Conservation (phyloP, 2,888 invertebrate genomes). For the Lomographa bimaculata region DNA sequence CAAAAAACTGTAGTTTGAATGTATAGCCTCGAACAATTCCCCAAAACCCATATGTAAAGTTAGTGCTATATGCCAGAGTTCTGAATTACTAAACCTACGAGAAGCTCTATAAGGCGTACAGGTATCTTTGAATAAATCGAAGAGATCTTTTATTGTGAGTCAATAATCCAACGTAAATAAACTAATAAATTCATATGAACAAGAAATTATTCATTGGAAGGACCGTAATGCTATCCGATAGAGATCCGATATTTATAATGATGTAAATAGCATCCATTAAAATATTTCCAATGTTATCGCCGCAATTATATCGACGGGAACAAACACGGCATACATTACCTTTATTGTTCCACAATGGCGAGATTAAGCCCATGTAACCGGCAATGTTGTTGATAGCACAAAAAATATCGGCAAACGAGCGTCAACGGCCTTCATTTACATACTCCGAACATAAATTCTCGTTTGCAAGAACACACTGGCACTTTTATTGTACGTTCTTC, state of each 20-base stretch:
- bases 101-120: too few species aligned
- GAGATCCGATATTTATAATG: slow-evolving; percentile 30
- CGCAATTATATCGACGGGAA: slow-evolving; percentile 26
- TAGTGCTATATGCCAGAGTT: too few species aligned
- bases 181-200: slow-evolving; percentile 24
- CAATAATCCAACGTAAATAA: slow-evolving; percentile 22
- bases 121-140: slow-evolving; percentile 9
- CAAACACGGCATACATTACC: slow-evolving; percentile 44
- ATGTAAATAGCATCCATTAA: slow-evolving; percentile 31
- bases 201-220: slow-evolving; percentile 29
- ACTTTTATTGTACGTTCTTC: slow-evolving; percentile 79
- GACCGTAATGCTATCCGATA: slow-evolving; percentile 29
- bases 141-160: slow-evolving; percentile 22
- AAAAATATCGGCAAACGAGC: slow-evolving; percentile 53
- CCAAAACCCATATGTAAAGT: too few species aligned
- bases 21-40: too few species aligned
- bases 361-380: slow-evolving; percentile 44
- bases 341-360: slow-evolving; percentile 46
- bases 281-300: slow-evolving; percentile 32
- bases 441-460: slow-evolving; percentile 79
- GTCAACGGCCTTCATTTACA: slow-evolving; percentile 73
- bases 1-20: too few species aligned
- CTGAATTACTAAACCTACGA: too few species aligned
- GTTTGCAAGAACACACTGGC: slow-evolving; percentile 81
- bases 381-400: slow-evolving; percentile 48